phyloP scores from a whole-genome alignment of 2,888 invertebrate genomes.

The Taphrorychus bicolor region DNA sequence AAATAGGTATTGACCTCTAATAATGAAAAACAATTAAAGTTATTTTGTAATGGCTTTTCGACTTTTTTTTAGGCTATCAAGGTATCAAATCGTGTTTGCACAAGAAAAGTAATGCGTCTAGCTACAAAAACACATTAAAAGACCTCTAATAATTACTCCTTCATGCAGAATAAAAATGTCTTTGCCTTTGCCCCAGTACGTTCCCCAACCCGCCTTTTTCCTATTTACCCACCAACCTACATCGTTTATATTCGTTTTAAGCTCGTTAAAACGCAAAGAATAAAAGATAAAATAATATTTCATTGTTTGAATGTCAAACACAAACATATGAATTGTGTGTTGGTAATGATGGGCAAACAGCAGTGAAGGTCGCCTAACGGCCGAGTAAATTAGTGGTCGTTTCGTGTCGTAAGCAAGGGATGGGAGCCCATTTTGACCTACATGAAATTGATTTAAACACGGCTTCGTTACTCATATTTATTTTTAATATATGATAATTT shows the following conservation, averaged over 20 bases:
- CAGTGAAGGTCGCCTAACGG: constrained; percentile 26
- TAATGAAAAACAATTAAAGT: background rate
- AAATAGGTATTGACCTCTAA: background rate
- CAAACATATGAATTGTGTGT: constrained; percentile 27
- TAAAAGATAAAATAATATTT: constrained; percentile 32
- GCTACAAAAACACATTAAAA: too few species aligned
- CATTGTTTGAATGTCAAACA: constrained; percentile 27
- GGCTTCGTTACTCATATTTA: too few species aligned
- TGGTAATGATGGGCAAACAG: constrained; percentile 30
- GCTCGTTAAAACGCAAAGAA: constrained; percentile 20
- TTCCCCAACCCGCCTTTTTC: background rate
- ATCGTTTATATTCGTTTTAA: constrained; percentile 5
- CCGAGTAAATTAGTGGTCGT: constrained; percentile 22
- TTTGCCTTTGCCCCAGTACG: too few species aligned
- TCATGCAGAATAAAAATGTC: too few species aligned
- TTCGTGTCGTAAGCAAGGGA: constrained; percentile 11
- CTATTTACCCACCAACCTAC: constrained; percentile 14
- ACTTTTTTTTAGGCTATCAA: background rate
- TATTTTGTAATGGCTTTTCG: background rate
- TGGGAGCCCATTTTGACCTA: constrained; percentile 1
- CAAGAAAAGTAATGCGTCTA: too few species aligned
- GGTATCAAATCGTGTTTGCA: background rate
- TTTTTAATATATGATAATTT: too few species aligned
- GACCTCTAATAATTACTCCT: too few species aligned
- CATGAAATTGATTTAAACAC: background rate